phyloP scores from a whole-genome alignment of 1,140 invertebrate genomes.

The Cydia amplana region DNA sequence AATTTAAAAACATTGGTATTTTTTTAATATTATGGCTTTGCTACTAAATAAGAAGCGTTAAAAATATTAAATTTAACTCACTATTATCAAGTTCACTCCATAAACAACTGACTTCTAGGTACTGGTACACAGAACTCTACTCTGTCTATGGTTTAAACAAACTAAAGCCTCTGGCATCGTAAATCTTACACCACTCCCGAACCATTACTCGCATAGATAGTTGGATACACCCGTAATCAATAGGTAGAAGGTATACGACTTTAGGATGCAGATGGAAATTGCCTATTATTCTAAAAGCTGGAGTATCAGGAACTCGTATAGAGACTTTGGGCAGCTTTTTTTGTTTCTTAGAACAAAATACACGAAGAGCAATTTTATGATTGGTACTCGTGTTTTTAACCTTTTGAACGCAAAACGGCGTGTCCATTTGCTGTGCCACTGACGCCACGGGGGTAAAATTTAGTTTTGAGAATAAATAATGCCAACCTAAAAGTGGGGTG shows the following conservation, averaged over 20 bases:
- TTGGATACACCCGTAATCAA: neutral
- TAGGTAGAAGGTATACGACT: neutral
- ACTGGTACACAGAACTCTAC: neutral
- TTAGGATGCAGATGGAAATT: neutral
- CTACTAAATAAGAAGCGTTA: no score
- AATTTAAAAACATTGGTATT: neutral
- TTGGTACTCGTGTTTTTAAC: no score
- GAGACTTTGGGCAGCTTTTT: neutral
- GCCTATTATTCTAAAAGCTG: neutral
- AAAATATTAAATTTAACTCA: no score
- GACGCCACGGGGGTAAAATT: no score
- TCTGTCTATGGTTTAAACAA: neutral
- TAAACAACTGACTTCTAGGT: neutral
- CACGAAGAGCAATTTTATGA: no score
- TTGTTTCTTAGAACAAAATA: no score
- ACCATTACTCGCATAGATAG: neutral
- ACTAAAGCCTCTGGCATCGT: neutral
- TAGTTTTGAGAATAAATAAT: no score
- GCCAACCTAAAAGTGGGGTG: no score
- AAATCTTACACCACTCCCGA: constrained; percentile 10
- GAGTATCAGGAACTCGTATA: neutral
- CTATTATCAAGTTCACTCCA: neutral
- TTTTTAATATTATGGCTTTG: neutral
- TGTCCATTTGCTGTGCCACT: no score
- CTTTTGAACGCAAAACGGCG: no score